These are phyloP conservation scores for Venustaconcha ellipsiformis DNA, from an alignment of 1,140 invertebrate species.

Conservation along the genomic window DNA sequence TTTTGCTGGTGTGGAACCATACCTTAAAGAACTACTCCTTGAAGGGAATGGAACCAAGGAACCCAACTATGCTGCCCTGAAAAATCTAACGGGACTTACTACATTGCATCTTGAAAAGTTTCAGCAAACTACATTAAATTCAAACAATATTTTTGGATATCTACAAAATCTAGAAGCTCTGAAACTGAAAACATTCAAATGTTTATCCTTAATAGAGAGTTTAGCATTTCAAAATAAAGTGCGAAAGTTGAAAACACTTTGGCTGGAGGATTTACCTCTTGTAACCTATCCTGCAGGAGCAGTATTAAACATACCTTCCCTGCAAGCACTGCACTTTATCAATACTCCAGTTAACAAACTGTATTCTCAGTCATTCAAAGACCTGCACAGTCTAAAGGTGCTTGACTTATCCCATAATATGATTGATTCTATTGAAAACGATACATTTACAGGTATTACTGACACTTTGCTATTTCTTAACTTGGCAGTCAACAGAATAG, in stretches of 20 bases:
- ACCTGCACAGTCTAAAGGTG: conserved; percentile 34
- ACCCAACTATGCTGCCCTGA: not conserved
- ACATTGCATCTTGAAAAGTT: too few species aligned
- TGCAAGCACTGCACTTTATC: conserved; percentile 27
- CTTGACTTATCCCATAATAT: conserved; percentile 82
- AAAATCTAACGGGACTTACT: too few species aligned
- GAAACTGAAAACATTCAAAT: conserved; percentile 25
- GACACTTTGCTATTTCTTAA: conserved; percentile 89
- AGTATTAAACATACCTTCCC: conserved; percentile 19
- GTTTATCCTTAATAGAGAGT: conserved; percentile 8
- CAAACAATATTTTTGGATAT: too few species aligned
- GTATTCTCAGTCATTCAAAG: conserved; percentile 25
- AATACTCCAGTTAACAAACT: conserved; percentile 27
- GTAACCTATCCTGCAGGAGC: conserved; percentile 26
- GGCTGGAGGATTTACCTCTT: conserved; percentile 32
- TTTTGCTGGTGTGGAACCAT: conserved; percentile 42
- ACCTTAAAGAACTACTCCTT: conserved; percentile 39
- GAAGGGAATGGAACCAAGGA: conserved; percentile 23
- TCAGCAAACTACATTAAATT: too few species aligned
- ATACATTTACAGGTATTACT: conserved; percentile 85
- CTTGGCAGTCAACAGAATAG: conserved; percentile 90
- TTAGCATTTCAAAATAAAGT: conserved; percentile 28
- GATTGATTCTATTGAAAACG: conserved; percentile 79
- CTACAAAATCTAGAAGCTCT: conserved; percentile 25
- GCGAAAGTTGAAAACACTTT: conserved; percentile 31